Evolutionary conservation across 2,113 vertebrate species (phyloP).

Genomic region (Amphiprion percula): DNA sequence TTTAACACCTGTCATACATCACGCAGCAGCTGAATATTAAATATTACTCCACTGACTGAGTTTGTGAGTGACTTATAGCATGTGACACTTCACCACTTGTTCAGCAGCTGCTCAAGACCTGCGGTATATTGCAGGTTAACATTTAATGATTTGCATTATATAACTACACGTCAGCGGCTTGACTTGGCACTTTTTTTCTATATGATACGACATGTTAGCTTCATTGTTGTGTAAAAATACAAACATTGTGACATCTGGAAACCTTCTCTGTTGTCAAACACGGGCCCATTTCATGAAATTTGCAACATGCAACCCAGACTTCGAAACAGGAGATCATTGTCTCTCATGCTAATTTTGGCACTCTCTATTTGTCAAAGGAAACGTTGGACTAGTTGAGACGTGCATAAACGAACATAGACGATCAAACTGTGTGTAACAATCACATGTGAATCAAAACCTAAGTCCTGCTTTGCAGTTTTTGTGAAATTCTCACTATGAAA

Average conservation of each 20-base stretch:
- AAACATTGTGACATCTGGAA: slow-evolving; percentile 19
- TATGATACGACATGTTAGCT: slow-evolving; percentile 9
- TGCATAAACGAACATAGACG: not conserved
- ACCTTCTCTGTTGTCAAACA: not conserved
- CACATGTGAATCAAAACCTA: not conserved
- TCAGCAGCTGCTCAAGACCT: slow-evolving; percentile 6
- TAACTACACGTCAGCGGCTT: not conserved
- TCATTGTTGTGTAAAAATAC: slow-evolving; percentile 2
- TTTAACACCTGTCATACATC: slow-evolving; percentile 42
- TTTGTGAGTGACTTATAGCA: slow-evolving; percentile 36
- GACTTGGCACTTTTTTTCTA: slow-evolving; percentile 1
- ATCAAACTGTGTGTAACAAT: not conserved
- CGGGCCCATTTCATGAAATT: not conserved
- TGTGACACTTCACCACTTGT: slow-evolving; percentile 27
- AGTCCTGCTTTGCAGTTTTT: too few relatives aligned
- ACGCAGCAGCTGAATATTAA: slow-evolving; percentile 35
- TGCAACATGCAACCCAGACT: not conserved
- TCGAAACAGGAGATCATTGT: slow-evolving; percentile 4
- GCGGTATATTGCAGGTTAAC: not conserved
- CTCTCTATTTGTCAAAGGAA: not conserved
- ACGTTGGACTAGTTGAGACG: not conserved
- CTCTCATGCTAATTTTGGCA: not conserved
- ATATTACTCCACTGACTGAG: slow-evolving; percentile 33
- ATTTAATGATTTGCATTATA: not conserved
- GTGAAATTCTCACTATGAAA: too few relatives aligned